Evolutionary conservation across 2,888 invertebrate species (phyloP).

Genomic region (Meandrusa payeni): DNA sequence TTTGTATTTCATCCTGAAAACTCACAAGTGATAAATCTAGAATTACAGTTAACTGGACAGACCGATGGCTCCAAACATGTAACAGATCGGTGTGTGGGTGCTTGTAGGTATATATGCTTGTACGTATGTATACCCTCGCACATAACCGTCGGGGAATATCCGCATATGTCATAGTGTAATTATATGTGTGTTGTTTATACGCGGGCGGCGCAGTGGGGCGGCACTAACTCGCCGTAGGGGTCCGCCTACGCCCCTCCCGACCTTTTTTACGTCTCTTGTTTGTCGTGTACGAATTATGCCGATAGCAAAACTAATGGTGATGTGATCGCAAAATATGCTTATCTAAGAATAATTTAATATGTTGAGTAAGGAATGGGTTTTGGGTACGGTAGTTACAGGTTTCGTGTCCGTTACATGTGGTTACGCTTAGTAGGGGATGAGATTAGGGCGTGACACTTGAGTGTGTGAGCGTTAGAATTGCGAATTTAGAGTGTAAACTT

Average conservation of each 20-base stretch:
- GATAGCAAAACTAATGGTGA: slow-evolving; percentile 18
- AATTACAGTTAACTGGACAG: neutral
- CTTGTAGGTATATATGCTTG: neutral
- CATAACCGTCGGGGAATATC: slow-evolving; percentile 26
- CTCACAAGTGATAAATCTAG: too few relatives aligned
- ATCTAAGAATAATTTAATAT: slow-evolving; percentile 6
- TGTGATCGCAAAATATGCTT: slow-evolving; percentile 15
- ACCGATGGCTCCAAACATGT: neutral
- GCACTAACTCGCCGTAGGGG: slow-evolving; percentile 57
- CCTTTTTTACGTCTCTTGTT: slow-evolving; percentile 28
- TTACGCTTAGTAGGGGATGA: too few relatives aligned
- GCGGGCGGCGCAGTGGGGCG: slow-evolving; percentile 53
- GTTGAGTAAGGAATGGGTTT: neutral
- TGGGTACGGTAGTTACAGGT: neutral
- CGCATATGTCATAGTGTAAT: slow-evolving; percentile 37
- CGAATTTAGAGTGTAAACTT: too few relatives aligned
- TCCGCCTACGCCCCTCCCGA: slow-evolving; percentile 46
- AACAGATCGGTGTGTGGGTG: neutral
- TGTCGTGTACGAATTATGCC: slow-evolving; percentile 27
- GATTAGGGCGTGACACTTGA: too few relatives aligned
- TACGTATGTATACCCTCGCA: slow-evolving; percentile 22
- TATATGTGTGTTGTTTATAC: slow-evolving; percentile 44
- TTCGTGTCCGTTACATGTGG: neutral
- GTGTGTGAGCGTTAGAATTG: too few relatives aligned
- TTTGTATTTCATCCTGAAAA: too few relatives aligned